Percentiles rank a stretch among this genome's conserved stretches.
These are phyloP conservation scores for Suncus etruscus DNA, from an alignment of 2,113 vertebrate genomes.

Conservation along the genomic window DNA sequence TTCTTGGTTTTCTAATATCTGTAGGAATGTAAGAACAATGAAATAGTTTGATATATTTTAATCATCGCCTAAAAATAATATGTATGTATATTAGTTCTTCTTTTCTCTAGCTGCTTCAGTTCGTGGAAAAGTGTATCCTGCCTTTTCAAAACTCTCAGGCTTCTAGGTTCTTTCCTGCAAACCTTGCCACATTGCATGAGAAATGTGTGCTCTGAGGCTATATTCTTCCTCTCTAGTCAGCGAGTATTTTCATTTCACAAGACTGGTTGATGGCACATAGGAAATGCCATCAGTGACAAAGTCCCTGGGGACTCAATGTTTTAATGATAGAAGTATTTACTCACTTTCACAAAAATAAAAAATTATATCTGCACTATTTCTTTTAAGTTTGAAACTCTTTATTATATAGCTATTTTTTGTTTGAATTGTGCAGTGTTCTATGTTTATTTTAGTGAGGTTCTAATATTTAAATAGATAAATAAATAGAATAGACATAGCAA, in stretches of 20 bases:
- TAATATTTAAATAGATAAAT: too few relatives aligned
- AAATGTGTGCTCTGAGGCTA: not conserved
- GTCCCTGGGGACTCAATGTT: not conserved
- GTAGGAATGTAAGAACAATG: not conserved
- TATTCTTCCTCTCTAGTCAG: not conserved
- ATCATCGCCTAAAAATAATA: conserved; percentile 33
- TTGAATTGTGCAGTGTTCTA: too few relatives aligned
- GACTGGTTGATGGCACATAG: not conserved
- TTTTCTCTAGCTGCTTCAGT: not conserved
- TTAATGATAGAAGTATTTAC: not conserved
- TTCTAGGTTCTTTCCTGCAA: not conserved
- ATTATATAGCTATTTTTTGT: not conserved
- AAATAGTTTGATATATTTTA: conserved; percentile 20
- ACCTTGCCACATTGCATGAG: not conserved
- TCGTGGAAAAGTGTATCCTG: conserved; percentile 3
- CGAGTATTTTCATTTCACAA: not conserved
- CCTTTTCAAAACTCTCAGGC: not conserved
- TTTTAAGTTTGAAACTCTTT: not conserved
- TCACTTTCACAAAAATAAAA: not conserved
- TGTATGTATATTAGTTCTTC: not conserved
- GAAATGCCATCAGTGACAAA: not conserved
- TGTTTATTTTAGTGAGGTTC: too few relatives aligned
- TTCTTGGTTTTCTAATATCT: not conserved
- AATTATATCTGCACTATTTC: not conserved
- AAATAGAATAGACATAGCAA: too few relatives aligned